Percentiles rank a stretch among this genome's conserved stretches.
phyloP scores from a whole-genome alignment of 1,140 invertebrate species.

The Tetraneura akinire region DNA sequence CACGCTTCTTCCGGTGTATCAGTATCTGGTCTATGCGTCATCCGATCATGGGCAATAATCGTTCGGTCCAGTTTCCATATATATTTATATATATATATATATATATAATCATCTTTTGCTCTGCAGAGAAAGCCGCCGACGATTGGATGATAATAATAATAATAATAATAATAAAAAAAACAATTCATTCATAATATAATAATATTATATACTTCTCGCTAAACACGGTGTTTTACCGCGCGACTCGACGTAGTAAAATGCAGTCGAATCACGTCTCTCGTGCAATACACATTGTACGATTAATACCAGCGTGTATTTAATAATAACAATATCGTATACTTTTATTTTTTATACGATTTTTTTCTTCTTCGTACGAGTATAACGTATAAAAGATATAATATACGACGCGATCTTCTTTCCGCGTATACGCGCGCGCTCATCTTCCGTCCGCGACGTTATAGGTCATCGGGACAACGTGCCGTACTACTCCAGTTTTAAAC shows the following conservation, averaged over 20 bases:
- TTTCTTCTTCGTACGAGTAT: neutral
- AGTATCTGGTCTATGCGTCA: neutral
- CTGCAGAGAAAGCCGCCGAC: slow-evolving; percentile 37
- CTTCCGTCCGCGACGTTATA: slow-evolving; percentile 15
- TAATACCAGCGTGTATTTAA: too few relatives aligned
- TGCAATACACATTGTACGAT: neutral
- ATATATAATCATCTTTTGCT: slow-evolving; percentile 8
- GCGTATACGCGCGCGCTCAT: too few relatives aligned
- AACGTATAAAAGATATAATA: too few relatives aligned
- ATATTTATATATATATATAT: too few relatives aligned
- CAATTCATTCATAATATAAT: too few relatives aligned
- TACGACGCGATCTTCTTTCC: neutral
- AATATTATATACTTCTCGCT: too few relatives aligned
- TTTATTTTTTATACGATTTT: slow-evolving; percentile 29
- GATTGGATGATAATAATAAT: neutral
- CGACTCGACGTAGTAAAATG: neutral
- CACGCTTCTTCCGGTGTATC: neutral
- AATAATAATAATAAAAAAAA: too few relatives aligned
- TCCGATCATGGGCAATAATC: neutral
- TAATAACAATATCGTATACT: neutral
- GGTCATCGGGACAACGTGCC: slow-evolving; percentile 37
- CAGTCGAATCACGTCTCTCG: neutral
- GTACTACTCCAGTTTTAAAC: slow-evolving; percentile 41
- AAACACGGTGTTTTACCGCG: slow-evolving; percentile 29
- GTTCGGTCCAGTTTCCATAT: slow-evolving; percentile 38